Percentiles rank a stretch among this genome's conserved stretches.
Conservation (phyloP, 2,113 vertebrate species). For the Uria lomvia region DNA sequence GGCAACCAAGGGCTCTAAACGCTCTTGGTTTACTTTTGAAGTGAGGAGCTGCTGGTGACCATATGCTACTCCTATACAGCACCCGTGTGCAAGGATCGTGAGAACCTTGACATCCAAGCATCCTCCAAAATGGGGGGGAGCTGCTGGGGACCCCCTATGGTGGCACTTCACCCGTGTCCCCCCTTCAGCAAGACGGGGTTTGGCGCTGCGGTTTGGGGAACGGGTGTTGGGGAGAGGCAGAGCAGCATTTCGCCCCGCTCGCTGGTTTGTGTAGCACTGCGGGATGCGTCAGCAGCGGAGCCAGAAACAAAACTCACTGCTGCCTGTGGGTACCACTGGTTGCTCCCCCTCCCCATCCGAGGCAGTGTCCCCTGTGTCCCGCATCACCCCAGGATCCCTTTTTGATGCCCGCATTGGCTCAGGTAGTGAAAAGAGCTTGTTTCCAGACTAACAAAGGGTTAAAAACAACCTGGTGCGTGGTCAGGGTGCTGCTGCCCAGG, state of each 20-base stretch:
- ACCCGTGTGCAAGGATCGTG: not conserved
- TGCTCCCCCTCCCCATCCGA: not conserved
- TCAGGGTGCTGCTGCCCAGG: not conserved
- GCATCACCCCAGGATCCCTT: not conserved
- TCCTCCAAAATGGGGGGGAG: not conserved
- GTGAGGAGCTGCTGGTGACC: not conserved
- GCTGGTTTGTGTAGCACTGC: rapidly evolving
- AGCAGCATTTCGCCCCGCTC: not conserved
- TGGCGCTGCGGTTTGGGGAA: not conserved
- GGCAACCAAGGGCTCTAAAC: not conserved
- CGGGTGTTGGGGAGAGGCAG: not conserved
- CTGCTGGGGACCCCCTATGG: not conserved
- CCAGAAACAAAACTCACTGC: not conserved
- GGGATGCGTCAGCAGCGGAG: not conserved
- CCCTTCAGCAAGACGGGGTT: rapidly evolving
- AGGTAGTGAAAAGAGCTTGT: not conserved
- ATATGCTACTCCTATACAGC: rapidly evolving
- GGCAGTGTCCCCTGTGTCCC: not conserved
- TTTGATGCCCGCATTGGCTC: not conserved
- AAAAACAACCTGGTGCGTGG: not conserved
- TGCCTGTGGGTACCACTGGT: not conserved
- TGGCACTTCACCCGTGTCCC: not conserved
- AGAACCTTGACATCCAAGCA: not conserved
- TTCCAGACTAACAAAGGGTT: not conserved
- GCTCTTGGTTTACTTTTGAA: not conserved